phyloP scores from a whole-genome alignment of 1,140 invertebrate genomes.

The Macrobrachium rosenbergii region DNA sequence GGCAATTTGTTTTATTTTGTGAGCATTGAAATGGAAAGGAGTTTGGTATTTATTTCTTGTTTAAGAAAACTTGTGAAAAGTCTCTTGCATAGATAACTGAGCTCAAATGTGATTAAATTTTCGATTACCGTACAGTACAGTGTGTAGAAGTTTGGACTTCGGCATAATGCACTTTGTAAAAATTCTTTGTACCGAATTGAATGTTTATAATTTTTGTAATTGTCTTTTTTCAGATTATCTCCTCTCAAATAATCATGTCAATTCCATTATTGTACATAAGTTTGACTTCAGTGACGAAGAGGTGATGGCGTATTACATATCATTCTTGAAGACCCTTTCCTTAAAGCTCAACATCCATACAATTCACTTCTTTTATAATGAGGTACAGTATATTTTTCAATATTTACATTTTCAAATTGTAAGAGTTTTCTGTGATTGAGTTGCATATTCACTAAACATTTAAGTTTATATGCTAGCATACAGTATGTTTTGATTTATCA shows the following conservation, averaged over 20 bases:
- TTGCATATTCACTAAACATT: too few species aligned
- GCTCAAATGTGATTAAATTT: too few species aligned
- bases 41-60: too few species aligned
- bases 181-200: not conserved
- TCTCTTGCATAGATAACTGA: too few species aligned
- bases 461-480: too few species aligned
- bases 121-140: too few species aligned
- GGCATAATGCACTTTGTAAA: not conserved
- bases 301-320: slow-evolving; percentile 99
- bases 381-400: slow-evolving; percentile 76
- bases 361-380: slow-evolving; percentile 99
- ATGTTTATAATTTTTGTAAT: slow-evolving; percentile 25
- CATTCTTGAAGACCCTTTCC: slow-evolving; percentile 97
- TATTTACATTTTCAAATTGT: too few species aligned
- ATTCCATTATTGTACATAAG: slow-evolving; percentile 99
- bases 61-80: too few species aligned
- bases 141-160: not conserved
- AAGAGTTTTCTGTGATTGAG: too few species aligned
- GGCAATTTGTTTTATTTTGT: too few species aligned
- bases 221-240: slow-evolving; percentile 90
- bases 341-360: slow-evolving; percentile 98
- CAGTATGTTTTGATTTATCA: too few species aligned
- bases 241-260: slow-evolving; percentile 99
- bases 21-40: too few species aligned
- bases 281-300: slow-evolving; percentile 99